These are phyloP conservation scores for Tortrix viridana DNA, from an alignment of 2,888 invertebrate genomes.

Conservation along the genomic window DNA sequence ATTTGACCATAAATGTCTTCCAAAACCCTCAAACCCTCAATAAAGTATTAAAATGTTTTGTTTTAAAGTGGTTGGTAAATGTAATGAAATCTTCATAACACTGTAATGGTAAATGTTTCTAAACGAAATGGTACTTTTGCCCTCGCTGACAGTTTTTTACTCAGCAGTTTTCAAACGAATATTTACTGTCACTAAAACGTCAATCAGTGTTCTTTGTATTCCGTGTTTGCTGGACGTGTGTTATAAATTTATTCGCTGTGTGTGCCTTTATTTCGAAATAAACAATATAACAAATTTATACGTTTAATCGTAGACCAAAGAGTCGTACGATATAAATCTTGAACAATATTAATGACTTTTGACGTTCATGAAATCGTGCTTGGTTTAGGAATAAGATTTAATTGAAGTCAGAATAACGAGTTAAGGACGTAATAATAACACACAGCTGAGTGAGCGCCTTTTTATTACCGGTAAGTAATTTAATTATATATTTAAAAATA, in stretches of 20 bases:
- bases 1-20: not conserved
- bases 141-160: not conserved
- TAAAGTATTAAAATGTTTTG: too few relatives aligned
- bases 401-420: constrained; percentile 16
- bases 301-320: not conserved
- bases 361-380: constrained; percentile 5
- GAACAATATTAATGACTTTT: not conserved
- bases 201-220: constrained; percentile 30
- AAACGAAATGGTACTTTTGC: not conserved
- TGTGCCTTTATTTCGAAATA: constrained; percentile 34
- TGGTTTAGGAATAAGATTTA: constrained; percentile 1
- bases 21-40: not conserved
- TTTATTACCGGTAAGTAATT: constrained; percentile 27
- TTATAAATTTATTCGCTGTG: constrained; percentile 1
- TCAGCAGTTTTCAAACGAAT: constrained; percentile 22
- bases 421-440: constrained; percentile 24
- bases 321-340: not conserved
- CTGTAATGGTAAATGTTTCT: too few relatives aligned
- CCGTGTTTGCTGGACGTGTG: not conserved
- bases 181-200: constrained; percentile 22
- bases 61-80: too few relatives aligned
- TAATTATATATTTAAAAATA: too few relatives aligned
- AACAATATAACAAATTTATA: constrained; percentile 28
- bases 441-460: constrained; percentile 15
- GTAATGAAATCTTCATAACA: too few relatives aligned